Evolutionary conservation across 2,888 invertebrate species (phyloP), one percentile per base, ranked within the genome.

Genomic region (Buathra laborator): DNA sequence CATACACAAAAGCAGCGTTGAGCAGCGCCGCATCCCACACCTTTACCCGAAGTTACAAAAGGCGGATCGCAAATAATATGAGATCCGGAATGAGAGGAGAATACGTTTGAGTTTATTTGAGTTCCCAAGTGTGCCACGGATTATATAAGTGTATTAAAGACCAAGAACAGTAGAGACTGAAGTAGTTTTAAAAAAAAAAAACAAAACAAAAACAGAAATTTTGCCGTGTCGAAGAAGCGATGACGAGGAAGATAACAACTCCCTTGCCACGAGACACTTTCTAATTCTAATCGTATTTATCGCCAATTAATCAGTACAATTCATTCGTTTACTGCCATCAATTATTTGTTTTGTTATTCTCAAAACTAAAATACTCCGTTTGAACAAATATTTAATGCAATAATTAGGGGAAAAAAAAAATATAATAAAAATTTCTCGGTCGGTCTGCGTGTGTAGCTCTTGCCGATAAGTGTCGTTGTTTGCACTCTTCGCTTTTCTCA

Each of bases 1-100:
- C 93, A 93, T 94, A 92, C 91, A 93, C 93, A 68, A 93, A 93
- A 89, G 90, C 92, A 88, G 91, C 93, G 86, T 88, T 93, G 85
- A 91, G 90, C 87, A 92, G 91, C 86, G 93, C 92, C 82, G 93
- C 93, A 77, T 93, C 92, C 86, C 93, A 93, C 89, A 93, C 93
- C 88, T 91, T 94, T 82, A 93, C 93, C 62, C 93, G 93, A 79
- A 94, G 93, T 89, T 94, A 94, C 90, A 92, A 91, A 86, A 91
- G 94, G 88, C 92, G 92, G 83, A 90, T 93, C 79, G 88, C 89
- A 79, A 93, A 89, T 85, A 93, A 90, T 83, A 87, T 86, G 86
- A 90, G 70, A 86, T 82, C 75, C 24, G 78, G 83, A 86, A 82
- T 82, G 71, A 85, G 79, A 68, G 81, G 87, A 83, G 87, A 87